phyloP scores from a whole-genome alignment of 1,140 invertebrate species.

The Saccostrea cuccullata region DNA sequence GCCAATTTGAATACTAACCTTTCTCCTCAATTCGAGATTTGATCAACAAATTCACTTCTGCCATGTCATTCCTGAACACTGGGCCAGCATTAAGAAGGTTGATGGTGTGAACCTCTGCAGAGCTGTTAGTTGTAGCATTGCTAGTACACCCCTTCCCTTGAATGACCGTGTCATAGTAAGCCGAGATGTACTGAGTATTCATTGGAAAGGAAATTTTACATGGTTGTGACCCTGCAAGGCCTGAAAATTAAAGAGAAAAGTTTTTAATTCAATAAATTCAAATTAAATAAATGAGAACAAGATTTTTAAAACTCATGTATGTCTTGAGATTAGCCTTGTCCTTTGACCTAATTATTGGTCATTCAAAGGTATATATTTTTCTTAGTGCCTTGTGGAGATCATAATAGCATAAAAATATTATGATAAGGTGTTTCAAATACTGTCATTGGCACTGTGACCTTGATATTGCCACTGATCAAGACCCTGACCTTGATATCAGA shows the following conservation, averaged over 20 bases:
- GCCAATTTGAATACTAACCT: constrained; percentile 21
- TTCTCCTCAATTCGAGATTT: constrained; percentile 53
- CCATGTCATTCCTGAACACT: constrained; percentile 48
- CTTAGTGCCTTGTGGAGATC: no score
- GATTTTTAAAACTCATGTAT: no score
- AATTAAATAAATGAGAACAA: no score
- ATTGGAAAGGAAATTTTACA: constrained; percentile 59
- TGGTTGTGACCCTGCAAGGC: constrained; percentile 37
- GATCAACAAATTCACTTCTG: constrained; percentile 55
- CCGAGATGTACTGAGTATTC: constrained; percentile 54
- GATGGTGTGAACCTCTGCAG: constrained; percentile 63
- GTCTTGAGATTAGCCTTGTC: no score
- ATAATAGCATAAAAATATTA: no score
- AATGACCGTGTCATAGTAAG: constrained; percentile 55
- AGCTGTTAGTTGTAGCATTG: constrained; percentile 52
- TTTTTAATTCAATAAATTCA: no score
- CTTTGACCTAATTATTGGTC: no score
- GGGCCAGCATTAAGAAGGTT: constrained; percentile 53
- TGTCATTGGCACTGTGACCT: no score
- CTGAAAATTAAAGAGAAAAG: constrained; percentile 6
- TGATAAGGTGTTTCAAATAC: no score
- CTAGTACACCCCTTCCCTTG: constrained; percentile 57
- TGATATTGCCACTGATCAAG: no score
- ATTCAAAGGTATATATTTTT: no score
- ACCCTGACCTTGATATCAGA: no score